Conservation (phyloP, 92 coral and sea anemone species). For the Phenganax stokvisi region DNA sequence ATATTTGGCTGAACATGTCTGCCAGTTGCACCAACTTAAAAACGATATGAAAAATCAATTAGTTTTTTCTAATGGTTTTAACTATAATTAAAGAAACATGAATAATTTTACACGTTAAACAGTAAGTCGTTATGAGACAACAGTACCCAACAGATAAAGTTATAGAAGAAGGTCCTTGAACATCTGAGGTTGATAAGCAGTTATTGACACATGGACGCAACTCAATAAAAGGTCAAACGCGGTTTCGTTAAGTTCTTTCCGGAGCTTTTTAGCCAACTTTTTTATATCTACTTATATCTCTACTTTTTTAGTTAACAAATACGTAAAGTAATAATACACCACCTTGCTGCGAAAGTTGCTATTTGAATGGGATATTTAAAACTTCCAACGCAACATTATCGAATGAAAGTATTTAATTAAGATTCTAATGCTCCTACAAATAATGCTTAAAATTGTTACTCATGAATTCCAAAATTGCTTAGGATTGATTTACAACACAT, state of each 20-base stretch:
- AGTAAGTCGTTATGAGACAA: background rate
- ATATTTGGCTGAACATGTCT: background rate
- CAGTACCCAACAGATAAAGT: constrained; percentile 14
- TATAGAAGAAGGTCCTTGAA: background rate
- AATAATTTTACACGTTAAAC: background rate
- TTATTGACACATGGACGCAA: background rate
- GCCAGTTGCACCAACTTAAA: background rate
- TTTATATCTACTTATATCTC: background rate
- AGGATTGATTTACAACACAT: background rate
- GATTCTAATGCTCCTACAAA: background rate
- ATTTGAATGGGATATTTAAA: background rate
- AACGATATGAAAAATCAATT: background rate
- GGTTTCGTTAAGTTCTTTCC: no score
- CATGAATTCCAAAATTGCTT: background rate
- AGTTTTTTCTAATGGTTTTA: background rate
- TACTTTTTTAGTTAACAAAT: background rate
- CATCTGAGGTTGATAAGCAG: background rate
- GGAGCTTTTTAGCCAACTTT: background rate
- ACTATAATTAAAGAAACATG: background rate
- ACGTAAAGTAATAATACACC: background rate
- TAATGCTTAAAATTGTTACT: background rate
- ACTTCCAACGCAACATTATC: background rate
- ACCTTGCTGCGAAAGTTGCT: background rate
- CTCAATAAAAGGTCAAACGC: background rate
- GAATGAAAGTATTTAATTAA: background rate